These are phyloP conservation scores for Fratercula arctica DNA, from an alignment of 2,797 vertebrate species.

Conservation along the genomic window DNA sequence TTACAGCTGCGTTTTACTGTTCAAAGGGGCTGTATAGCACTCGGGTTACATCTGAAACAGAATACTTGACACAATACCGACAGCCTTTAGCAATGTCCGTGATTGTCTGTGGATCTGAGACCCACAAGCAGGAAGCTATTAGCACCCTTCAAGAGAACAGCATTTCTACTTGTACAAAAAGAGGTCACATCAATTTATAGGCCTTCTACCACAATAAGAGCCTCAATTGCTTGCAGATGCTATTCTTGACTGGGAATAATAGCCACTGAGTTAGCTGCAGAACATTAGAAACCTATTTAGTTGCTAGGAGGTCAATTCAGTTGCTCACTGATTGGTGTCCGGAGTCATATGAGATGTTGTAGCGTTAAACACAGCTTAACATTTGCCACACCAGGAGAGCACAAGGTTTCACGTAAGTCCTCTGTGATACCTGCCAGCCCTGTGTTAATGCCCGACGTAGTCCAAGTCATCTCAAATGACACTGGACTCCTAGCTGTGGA, in stretches of 20 bases:
- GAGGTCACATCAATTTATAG: not conserved
- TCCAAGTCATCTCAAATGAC: not conserved
- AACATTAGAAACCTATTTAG: not conserved
- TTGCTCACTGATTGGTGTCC: not conserved
- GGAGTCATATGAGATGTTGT: not conserved
- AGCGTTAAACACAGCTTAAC: not conserved
- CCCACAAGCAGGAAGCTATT: not conserved
- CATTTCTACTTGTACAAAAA: conserved; percentile 14
- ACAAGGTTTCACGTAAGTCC: not conserved
- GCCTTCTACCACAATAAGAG: not conserved
- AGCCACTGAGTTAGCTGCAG: not conserved
- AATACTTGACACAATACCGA: not conserved
- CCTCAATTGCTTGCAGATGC: not conserved
- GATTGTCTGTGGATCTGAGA: not conserved
- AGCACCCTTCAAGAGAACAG: not conserved
- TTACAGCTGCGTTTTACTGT: not conserved
- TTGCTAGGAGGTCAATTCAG: not conserved
- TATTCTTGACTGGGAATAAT: not conserved
- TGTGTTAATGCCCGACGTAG: not conserved
- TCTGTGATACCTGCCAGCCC: not conserved
- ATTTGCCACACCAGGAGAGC: not conserved
- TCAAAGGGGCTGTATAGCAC: not conserved
- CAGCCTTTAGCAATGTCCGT: not conserved
- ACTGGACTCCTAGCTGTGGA: not conserved
- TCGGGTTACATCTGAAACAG: not conserved